phyloP scores from a whole-genome alignment of 1,140 invertebrate species.

The Zophobas morio region DNA sequence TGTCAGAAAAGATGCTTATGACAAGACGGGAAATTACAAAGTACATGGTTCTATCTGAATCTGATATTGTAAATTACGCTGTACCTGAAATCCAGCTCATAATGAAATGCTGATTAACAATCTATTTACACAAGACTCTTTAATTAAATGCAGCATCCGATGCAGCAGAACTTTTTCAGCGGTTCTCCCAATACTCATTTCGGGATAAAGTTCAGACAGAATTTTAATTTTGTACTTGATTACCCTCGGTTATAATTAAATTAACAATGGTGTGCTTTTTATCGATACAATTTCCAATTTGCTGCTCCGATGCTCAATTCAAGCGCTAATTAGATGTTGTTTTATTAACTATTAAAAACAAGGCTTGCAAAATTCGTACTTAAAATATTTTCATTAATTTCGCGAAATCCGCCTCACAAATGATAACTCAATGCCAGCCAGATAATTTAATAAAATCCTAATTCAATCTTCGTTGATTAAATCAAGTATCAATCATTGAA shows the following conservation, averaged over 20 bases:
- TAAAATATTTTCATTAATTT: constrained; percentile 32
- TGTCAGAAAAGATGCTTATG: constrained; percentile 29
- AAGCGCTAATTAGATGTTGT: constrained; percentile 38
- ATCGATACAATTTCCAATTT: constrained; percentile 42
- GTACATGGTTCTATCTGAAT: constrained; percentile 19
- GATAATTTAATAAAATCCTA: constrained; percentile 25
- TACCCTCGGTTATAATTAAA: constrained; percentile 16
- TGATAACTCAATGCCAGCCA: constrained; percentile 1
- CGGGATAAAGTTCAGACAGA: constrained; percentile 2
- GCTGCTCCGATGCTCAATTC: constrained; percentile 23
- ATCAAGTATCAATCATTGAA: constrained; percentile 41
- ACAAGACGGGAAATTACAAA: constrained; percentile 25
- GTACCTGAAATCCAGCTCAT: neutral
- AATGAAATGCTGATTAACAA: constrained; percentile 2
- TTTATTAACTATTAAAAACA: constrained; percentile 40
- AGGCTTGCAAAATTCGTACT: constrained; percentile 1
- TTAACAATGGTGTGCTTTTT: constrained; percentile 35
- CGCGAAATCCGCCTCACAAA: constrained; percentile 1
- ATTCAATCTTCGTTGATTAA: constrained; percentile 24
- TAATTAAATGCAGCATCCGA: constrained; percentile 1
- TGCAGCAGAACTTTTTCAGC: neutral
- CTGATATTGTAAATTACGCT: constrained; percentile 20
- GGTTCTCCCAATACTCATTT: neutral
- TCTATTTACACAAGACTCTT: neutral
- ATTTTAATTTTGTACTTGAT: constrained; percentile 24